Percentiles rank a stretch among this genome's conserved stretches.
phyloP scores from a whole-genome alignment of 1,140 invertebrate species.

The Spodoptera litura region DNA sequence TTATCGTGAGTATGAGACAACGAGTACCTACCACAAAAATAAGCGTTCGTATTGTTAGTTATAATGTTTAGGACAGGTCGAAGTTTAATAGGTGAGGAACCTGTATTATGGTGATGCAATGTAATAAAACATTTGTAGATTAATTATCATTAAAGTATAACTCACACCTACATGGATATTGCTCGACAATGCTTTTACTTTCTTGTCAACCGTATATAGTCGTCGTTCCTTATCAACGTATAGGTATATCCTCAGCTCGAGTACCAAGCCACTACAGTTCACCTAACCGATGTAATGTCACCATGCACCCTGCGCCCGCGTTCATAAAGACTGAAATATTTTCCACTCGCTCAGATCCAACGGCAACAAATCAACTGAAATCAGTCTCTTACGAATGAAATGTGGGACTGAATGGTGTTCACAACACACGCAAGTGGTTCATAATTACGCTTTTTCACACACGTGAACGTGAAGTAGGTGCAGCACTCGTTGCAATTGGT shows the following conservation, averaged over 20 bases:
- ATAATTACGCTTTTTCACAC: slow-evolving; percentile 73
- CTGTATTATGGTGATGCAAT: too few species aligned
- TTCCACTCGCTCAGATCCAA: slow-evolving; percentile 46
- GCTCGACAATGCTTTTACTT: slow-evolving; percentile 75
- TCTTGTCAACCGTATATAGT: slow-evolving; percentile 68
- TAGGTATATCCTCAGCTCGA: slow-evolving; percentile 58
- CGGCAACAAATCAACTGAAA: slow-evolving; percentile 59
- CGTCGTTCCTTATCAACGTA: slow-evolving; percentile 63
- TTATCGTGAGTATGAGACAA: too few species aligned
- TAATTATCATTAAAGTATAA: not conserved
- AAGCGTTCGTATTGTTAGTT: too few species aligned
- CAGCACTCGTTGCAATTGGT: slow-evolving; percentile 63
- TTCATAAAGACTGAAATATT: slow-evolving; percentile 64
- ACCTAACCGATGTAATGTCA: slow-evolving; percentile 45
- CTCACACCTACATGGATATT: slow-evolving; percentile 47
- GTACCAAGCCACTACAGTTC: slow-evolving; percentile 34
- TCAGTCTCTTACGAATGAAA: slow-evolving; percentile 74
- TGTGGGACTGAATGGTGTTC: slow-evolving; percentile 66
- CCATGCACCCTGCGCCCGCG: slow-evolving; percentile 62
- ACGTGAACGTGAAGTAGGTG: slow-evolving; percentile 61
- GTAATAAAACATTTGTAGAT: too few species aligned
- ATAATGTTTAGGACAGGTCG: too few species aligned
- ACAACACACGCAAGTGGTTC: slow-evolving; percentile 70
- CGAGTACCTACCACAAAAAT: too few species aligned
- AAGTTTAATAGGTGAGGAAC: too few species aligned